Conservation (phyloP, 2,888 invertebrate species). For the Harmothoe impar region DNA sequence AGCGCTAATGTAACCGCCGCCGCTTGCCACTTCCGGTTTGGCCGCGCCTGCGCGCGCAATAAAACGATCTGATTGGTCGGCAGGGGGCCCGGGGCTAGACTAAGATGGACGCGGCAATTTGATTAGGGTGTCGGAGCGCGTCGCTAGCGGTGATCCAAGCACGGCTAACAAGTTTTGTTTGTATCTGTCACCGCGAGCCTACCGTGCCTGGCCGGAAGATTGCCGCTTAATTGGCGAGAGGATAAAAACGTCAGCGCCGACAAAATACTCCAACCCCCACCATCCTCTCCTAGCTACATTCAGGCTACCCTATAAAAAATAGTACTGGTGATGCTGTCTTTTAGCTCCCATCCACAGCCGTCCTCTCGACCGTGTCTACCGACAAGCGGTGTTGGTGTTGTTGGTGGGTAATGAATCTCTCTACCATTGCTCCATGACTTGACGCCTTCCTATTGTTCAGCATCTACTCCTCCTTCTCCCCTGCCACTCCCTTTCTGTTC, state of each 20-base stretch:
- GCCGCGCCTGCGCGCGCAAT: background rate
- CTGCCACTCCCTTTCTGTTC: no score
- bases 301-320: background rate
- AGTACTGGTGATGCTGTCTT: background rate
- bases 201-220: background rate
- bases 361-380: background rate
- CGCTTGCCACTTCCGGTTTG: constrained; percentile 43
- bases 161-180: constrained; percentile 45
- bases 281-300: background rate
- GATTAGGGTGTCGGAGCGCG: constrained; percentile 1
- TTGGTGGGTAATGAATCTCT: background rate
- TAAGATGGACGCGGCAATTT: constrained; percentile 40
- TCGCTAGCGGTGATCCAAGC: background rate
- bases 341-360: background rate
- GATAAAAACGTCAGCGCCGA: constrained; percentile 26
- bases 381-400: background rate
- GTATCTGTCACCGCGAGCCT: constrained; percentile 12
- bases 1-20: constrained; percentile 55
- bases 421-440: background rate
- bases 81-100: background rate
- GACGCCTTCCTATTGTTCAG: background rate
- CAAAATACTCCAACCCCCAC: background rate
- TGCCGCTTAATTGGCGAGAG: constrained; percentile 49
- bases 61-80: constrained; percentile 53
- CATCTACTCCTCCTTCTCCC: background rate